Evolutionary conservation across 2,113 vertebrate species (phyloP).

Genomic region (Oxyruncus cristatus): DNA sequence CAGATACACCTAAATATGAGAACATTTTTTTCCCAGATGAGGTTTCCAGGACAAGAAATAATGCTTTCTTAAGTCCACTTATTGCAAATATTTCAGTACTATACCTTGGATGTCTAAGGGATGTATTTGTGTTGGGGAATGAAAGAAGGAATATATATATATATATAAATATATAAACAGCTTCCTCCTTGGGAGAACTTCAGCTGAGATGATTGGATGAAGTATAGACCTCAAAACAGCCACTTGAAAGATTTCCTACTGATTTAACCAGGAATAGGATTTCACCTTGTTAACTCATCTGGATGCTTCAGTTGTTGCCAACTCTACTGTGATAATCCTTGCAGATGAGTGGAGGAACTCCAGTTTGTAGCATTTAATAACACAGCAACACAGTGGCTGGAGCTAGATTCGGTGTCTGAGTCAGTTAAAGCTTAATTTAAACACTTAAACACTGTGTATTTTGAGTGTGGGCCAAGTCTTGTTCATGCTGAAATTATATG

Average conservation of each 20-base stretch:
- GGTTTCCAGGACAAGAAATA: not conserved
- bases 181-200: not conserved
- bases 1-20: not conserved
- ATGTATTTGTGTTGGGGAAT: not conserved
- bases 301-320: not conserved
- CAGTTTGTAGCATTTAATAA: not conserved
- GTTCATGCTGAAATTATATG: not conserved
- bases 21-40: not conserved
- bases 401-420: not conserved
- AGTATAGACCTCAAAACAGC: not conserved
- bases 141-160: not conserved
- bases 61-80: not conserved
- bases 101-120: not conserved
- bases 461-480: slow-evolving; percentile 30
- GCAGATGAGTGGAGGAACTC: not conserved
- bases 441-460: slow-evolving; percentile 18
- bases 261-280: not conserved
- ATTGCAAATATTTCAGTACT: not conserved
- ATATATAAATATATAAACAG: no score
- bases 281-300: not conserved
- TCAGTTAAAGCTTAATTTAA: slow-evolving; percentile 42
- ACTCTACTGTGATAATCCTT: not conserved
- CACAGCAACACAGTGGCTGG: not conserved
- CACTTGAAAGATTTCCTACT: not conserved
- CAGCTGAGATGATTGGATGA: not conserved